These are phyloP conservation scores for Anarrhichthys ocellatus DNA, from an alignment of 2,113 vertebrate species.

Conservation along the genomic window DNA sequence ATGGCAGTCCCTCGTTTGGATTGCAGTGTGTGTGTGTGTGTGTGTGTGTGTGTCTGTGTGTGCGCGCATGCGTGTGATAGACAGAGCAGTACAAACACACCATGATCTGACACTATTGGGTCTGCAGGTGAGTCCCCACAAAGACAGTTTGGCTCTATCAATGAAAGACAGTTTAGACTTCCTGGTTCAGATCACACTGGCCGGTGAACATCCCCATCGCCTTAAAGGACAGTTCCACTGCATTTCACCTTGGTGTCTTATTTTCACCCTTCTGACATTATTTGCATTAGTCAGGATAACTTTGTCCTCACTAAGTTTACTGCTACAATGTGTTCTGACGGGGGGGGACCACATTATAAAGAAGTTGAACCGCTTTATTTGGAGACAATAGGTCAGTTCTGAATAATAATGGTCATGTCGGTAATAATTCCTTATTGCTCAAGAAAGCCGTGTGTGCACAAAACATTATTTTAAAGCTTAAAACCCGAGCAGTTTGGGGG, in stretches of 20 bases:
- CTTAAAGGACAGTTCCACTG: no score
- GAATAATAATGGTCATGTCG: no score
- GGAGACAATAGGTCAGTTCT: no score
- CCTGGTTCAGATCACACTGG: neutral
- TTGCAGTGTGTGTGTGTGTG: constrained; percentile 2
- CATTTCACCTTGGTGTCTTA: neutral
- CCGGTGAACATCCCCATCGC: neutral
- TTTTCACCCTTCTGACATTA: neutral
- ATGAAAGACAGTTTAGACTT: neutral
- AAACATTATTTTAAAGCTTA: no score
- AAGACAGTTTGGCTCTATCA: constrained; percentile 1
- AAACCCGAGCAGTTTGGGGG: no score
- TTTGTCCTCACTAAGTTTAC: neutral
- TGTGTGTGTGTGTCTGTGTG: constrained; percentile 6
- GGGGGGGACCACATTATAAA: neutral
- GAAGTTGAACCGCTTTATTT: neutral
- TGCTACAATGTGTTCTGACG: neutral
- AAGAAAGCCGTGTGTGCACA: no score
- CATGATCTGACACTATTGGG: neutral
- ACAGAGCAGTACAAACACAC: constrained; percentile 3
- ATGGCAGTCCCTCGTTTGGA: constrained; percentile 31
- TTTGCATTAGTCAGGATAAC: neutral
- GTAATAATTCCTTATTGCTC: no score
- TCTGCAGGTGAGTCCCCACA: neutral
- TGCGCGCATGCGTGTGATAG: neutral